Evolutionary conservation across 2,888 invertebrate genomes (phyloP), one percentile per base, ranked within the genome.

Genomic region (Stramonita haemastoma): DNA sequence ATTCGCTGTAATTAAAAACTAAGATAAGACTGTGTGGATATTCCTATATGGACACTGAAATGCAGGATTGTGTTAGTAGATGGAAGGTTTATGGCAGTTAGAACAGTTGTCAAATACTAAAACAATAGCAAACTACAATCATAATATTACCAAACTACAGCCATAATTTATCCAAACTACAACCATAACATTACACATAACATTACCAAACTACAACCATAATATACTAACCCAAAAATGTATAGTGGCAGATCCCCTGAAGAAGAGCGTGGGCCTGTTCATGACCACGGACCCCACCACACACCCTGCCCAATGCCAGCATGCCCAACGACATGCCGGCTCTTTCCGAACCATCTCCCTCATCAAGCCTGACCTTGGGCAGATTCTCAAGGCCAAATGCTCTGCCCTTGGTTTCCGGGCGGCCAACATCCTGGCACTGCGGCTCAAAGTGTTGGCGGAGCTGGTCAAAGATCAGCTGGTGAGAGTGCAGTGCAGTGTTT

Each of bases 391-490:
- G 90, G 94, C 95, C 89, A 96, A 95, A 90, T 95, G 95, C 92
- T 93, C 95, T 8, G 92, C 94, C 26, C 91, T 94, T 90, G 96
- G 96, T 29, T 94, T 96, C 93, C 94, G 95, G 87, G 94, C 94
- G n/a, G 95, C 96, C 2, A 89, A 91, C 22, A 93, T 96, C 11
- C 93, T 96, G 22, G 95, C 95, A 0, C 91, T 93, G 29, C 92
- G 96, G 88, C 93, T 96, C 26, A 95, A 95, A 87, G 93, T 95
- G 36, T 92, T 96, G 36, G 91, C 94, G 13, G 95, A 96, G 85
- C 93, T 95, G 29, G 94, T 94, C 87, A 94, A 93, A 89, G 96
- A 96, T 92, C 95, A 95, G 86, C 92, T 96, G 96, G 96, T 96
- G 92, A 94, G 96, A 94, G 83, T 83, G 32, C 6, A 8, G 79